These are phyloP conservation scores for Hesperophylax magnus DNA, from an alignment of 1,140 invertebrate species.

Conservation along the genomic window DNA sequence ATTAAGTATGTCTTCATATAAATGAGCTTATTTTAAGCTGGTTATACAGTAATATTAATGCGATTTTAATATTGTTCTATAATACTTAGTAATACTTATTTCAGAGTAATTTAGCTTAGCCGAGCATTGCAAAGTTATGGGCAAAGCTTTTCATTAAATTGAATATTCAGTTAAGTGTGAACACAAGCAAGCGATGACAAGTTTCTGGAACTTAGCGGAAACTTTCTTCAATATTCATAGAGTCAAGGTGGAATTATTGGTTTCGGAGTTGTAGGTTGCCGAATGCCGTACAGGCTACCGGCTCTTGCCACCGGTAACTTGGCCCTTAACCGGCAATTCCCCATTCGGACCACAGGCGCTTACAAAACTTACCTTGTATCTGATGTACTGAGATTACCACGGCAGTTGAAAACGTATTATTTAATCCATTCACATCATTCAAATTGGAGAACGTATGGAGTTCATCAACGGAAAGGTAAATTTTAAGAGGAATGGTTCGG, in stretches of 20 bases:
- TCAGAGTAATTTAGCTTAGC: conserved; percentile 8
- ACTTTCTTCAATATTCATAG: conserved; percentile 31
- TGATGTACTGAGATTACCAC: not conserved
- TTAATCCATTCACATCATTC: too few relatives aligned
- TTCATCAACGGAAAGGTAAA: too few relatives aligned
- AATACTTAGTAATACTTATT: conserved; percentile 17
- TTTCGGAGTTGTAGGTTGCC: not conserved
- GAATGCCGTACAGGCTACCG: not conserved
- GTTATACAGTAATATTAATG: not conserved
- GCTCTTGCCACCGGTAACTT: not conserved
- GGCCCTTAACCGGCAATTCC: not conserved
- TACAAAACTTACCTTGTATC: conserved; percentile 1
- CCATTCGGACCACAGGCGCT: not conserved
- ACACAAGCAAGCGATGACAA: conserved; percentile 39
- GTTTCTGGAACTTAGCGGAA: conserved; percentile 24
- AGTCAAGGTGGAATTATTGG: conserved; percentile 39
- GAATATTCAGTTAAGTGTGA: conserved; percentile 41
- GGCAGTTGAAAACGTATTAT: not conserved
- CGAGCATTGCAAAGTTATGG: conserved; percentile 17
- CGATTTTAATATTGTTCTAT: not conserved
- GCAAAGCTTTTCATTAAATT: conserved; percentile 32
- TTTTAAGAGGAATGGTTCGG: too few relatives aligned
- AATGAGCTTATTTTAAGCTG: too few relatives aligned
- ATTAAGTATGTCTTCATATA: too few relatives aligned
- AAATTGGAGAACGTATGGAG: too few relatives aligned